These are phyloP conservation scores for Luehdorfia chinensis DNA, from an alignment of 1,140 invertebrate species.

Conservation along the genomic window DNA sequence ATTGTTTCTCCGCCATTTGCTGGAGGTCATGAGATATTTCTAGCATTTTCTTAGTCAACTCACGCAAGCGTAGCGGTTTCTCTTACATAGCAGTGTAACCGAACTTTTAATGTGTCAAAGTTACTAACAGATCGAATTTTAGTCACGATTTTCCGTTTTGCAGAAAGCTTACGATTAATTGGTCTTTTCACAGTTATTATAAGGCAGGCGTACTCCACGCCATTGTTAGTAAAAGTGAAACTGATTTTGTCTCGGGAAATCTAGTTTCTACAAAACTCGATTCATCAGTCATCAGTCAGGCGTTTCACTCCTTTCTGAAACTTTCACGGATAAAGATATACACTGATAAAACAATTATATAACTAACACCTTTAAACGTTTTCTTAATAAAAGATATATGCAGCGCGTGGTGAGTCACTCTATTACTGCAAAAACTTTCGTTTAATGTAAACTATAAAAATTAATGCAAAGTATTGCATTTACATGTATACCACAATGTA, in stretches of 20 bases:
- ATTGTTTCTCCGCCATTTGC: too few species aligned
- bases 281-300: constrained; percentile 4
- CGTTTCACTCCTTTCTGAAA: constrained; percentile 9
- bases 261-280: too few species aligned
- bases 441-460: too few species aligned
- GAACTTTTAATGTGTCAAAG: too few species aligned
- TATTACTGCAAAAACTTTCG: too few species aligned
- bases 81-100: too few species aligned
- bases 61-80: too few species aligned
- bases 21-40: too few species aligned
- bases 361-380: not conserved
- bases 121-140: too few species aligned
- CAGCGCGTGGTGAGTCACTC: not conserved
- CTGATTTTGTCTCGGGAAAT: constrained; percentile 27
- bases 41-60: too few species aligned
- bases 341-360: constrained; percentile 12
- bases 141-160: constrained; percentile 1
- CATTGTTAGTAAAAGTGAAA: constrained; percentile 51
- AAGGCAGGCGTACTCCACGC: constrained; percentile 33
- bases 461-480: too few species aligned
- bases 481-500: too few species aligned
- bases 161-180: constrained; percentile 48
- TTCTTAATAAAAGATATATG: not conserved
- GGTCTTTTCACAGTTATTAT: constrained; percentile 48
- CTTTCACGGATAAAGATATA: constrained; percentile 10